Base-by-base conservation (phyloP, 2,797 vertebrate genomes). In the Helicolenus hilgendorfi region DNA sequence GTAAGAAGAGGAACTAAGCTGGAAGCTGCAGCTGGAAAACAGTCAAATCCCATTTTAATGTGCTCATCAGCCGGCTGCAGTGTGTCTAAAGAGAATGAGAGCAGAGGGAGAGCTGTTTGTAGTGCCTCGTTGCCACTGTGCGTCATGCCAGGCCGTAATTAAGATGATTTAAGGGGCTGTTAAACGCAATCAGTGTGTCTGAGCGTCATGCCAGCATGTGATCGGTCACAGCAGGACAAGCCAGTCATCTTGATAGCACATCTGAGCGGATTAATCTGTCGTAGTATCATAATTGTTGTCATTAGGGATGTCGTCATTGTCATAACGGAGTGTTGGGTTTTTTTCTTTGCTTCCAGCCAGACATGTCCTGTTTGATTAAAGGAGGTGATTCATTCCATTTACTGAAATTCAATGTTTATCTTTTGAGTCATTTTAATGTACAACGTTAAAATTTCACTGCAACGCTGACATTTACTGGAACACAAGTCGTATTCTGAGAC, bases 101-200 rank as follows among this genome's bases (percentile, higher is more conserved):
- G 58, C 18, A 27, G 31, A 78, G 70, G 75, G 59, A 22, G 14
- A 81, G 72, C 72, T 36, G 73, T 79, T 79, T 81, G 79, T 62
- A 74, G 76, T 53, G 76, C 49, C 31, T 59, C 79, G 86, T 59
- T 82, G 86, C 75, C 77, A 89, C 72, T 81, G 73, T 80, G 85
- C n/a, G 11, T 79, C 36, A 84, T 81, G 88, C 85, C 82, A 93
- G 81, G 75, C 76, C 31, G 31, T 91, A 94, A 96, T 94, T 89
- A 92, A 72, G 64, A 89, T 93, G 92, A 95, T 94, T 95, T 92
- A 93, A 56, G 79, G 82, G 82, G 62, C 75, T 91, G 85, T 92
- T 94, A 79, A 90, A 80, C 73, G 33, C 73, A 90, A 91, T 92
- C 81, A 89, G 72, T 87, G 58, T 88, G 74, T 85, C 71, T 89